Evolutionary conservation across 2,113 vertebrate species (phyloP).

Genomic region (Perca fluviatilis): DNA sequence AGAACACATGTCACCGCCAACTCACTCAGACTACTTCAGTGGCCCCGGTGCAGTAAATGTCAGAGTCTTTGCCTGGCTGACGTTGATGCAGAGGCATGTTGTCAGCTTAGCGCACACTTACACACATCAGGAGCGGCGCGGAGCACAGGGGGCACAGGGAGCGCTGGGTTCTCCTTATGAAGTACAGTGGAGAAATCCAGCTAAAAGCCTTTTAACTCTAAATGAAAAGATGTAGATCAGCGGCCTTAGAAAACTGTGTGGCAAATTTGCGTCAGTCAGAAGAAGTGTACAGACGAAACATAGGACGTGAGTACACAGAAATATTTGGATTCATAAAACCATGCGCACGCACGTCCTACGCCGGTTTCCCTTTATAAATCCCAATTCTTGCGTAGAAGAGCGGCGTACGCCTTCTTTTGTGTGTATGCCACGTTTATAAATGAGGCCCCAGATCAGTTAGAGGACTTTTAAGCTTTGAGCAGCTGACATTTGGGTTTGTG

Average conservation of each 20-base stretch:
- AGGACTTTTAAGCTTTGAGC: background rate
- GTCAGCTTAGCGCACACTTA: conserved; percentile 5
- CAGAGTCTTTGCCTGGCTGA: conserved; percentile 6
- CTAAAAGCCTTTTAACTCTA: conserved; percentile 6
- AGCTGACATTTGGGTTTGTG: background rate
- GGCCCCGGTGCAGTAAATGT: background rate
- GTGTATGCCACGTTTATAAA: too few species aligned
- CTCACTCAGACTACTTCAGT: background rate
- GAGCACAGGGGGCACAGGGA: background rate
- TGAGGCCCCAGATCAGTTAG: conserved; percentile 12
- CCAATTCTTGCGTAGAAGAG: too few species aligned
- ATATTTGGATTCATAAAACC: too few species aligned
- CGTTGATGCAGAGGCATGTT: conserved; percentile 28
- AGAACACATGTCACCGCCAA: conserved; percentile 34
- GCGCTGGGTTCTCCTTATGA: background rate
- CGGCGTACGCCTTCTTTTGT: too few species aligned
- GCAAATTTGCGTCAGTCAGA: too few species aligned
- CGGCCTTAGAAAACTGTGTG: too few species aligned
- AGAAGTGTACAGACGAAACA: too few species aligned
- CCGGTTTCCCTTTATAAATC: too few species aligned
- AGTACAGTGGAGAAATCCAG: background rate
- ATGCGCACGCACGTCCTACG: too few species aligned
- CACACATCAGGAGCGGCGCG: background rate
- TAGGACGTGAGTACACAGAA: too few species aligned
- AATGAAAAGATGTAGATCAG: conserved; percentile 20